Percentiles rank a stretch among this genome's conserved stretches.
phyloP scores from a whole-genome alignment of 1,140 invertebrate species.

The Aphelinus atriplicis region DNA sequence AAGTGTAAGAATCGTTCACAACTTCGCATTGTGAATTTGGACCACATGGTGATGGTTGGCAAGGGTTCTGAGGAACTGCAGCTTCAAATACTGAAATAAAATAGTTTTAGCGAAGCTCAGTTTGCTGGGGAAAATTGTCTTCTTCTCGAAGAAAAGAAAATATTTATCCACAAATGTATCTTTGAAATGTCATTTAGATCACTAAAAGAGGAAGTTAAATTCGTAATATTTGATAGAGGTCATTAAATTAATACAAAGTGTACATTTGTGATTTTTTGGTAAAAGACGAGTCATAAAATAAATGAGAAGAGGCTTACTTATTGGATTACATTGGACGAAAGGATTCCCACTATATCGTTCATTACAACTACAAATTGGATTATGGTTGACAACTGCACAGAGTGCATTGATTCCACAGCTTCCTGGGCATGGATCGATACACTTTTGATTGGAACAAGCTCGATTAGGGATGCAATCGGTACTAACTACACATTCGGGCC shows the following conservation, averaged over 20 bases:
- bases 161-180: too few relatives aligned
- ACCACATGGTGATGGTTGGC: conserved; percentile 70
- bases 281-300: conserved; percentile 2
- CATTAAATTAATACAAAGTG: too few relatives aligned
- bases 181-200: too few relatives aligned
- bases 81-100: conserved; percentile 20
- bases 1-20: conserved; percentile 64
- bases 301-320: conserved; percentile 55
- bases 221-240: too few relatives aligned
- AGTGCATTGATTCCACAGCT: conserved; percentile 74
- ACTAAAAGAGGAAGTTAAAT: too few relatives aligned
- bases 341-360: conserved; percentile 70
- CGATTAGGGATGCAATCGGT: conserved; percentile 72
- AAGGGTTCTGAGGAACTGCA: conserved; percentile 57
- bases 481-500: conserved; percentile 76
- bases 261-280: conserved; percentile 5
- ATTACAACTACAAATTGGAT: conserved; percentile 73
- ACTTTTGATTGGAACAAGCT: conserved; percentile 77
- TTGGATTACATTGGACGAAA: conserved; percentile 66
- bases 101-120: not conserved
- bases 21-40: conserved; percentile 67
- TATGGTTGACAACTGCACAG: conserved; percentile 74
- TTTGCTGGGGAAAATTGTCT: too few relatives aligned
- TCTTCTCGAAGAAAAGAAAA: too few relatives aligned
- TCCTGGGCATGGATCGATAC: conserved; percentile 76